Base-by-base conservation (phyloP, 2,888 invertebrate species). In the Zelleria hepariella region DNA sequence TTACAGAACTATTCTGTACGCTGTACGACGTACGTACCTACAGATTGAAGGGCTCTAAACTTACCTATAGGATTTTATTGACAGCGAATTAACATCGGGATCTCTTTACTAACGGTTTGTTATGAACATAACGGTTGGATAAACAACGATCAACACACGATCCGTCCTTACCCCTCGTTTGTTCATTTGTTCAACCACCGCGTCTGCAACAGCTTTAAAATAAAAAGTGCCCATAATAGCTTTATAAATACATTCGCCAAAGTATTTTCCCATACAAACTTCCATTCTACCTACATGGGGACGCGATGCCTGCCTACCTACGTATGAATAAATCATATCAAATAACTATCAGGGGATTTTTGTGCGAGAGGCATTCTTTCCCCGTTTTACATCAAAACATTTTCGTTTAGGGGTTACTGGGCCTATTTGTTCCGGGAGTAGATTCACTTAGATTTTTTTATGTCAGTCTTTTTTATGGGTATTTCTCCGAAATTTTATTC, bases 301-400 rank as follows among this genome's bases (percentile, higher is more conserved):
- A 65, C 64, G 63, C 63, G 65, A 70, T 61, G 71, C 75, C 27
- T 54, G 42, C 76, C 72, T 73, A 70, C 68, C 78, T 73, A 77
- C 76, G 90, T 87, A 92, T 92, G 91, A 91, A 92, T 92, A 92
- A 91, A 92, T 92, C 90, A 92, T 91, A 92, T 92, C 91, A 92
- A 91, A 91, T 91, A 91, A 91, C 92, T 91, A 92, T 92, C 91
- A 91, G 83, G 90, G 90, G 90, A 87, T 78, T 75, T n/a, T 76
- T 67, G 65, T 66, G 59, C 55, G 65, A 64, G 70, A 64, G 70
- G 69, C 74, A 79, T 78, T 80, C 81, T 80, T 80, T 79, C 73
- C 71, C 75, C 70, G 72, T 73, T 73, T 73, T 21, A 77, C 75
- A 75, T 78, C 77, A 78, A 75, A 79, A 80, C 78, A 79, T 79